Base-by-base conservation (phyloP, 2,113 vertebrate species). In the Heloderma charlesbogerti region DNA sequence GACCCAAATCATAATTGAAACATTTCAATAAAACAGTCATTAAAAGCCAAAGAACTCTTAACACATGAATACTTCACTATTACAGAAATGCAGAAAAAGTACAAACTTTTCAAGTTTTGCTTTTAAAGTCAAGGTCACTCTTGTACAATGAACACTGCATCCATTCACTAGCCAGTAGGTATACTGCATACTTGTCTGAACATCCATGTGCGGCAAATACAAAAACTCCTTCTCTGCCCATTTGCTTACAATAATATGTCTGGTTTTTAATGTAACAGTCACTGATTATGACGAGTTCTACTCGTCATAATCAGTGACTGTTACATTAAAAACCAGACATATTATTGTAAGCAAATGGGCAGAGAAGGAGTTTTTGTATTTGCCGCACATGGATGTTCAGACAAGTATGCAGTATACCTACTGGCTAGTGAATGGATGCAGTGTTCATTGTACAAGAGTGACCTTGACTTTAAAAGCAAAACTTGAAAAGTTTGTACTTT, bases 61-160 rank as follows among this genome's bases (percentile, higher is more conserved):
- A 2, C 74, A 89, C 92, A 93, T 57, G 90, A 89, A 87, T 93
- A 67, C 93, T 74, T 94, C 91, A 93, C 72, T 81, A 87, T 88
- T 94, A 94, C 92, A 95, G 89, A 91, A 94, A 95, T 83, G 91
- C 93, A 95, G 63, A 90, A 89, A 95, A 95, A 88, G 31, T 57
- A 89, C 69, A 89, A 40, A 89, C 80, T 89, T 91, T 66, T 6
- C 60, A 92, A 80, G 92, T 34, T 94, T 82, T 1, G 81, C 88
- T 40, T 87, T 93, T 75, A 91, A 71, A 69, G 81, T 90, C 89
- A 92, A 71, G 48, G 81, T 75, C 89, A 84, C 81, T 63, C 85
- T 91, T 66, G 82, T 89, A 88, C 88, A 96, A 93, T 88, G 48
- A 86, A 89, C 88, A 89, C 60, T 82, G 18, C 60, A 74, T 16